Evolutionary conservation across 2,113 vertebrate species (phyloP), one percentile per base, ranked within the genome.

Genomic region (Globicephala melas): DNA sequence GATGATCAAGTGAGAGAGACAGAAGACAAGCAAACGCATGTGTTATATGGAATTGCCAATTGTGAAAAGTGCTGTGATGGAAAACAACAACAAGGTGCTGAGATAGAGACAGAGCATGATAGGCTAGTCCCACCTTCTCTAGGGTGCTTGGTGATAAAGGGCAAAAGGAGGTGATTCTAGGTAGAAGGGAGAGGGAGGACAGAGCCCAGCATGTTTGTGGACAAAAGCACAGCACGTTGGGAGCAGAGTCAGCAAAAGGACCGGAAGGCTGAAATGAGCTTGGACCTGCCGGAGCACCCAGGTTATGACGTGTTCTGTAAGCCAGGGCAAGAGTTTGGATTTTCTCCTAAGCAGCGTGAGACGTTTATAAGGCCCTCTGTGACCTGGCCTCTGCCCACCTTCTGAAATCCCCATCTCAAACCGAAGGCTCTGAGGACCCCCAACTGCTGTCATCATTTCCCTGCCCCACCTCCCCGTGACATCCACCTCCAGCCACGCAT

Each of bases 221-320:
- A 36, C 33, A 33, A 28, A 68, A 74, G 63, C 20, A 7, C 20
- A 80, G 63, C 15, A 6, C 8, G 20, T n/a, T 1, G 0, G 4
- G 47, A 60, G 21, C 50, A 62, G 77, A 13, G 18, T 1, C 20
- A 10, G 10, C 8, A 20, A 70, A 41, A 62, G 23, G 28, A 58
- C 10, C 0, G 21, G 36, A 4, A n/a, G 14, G 18, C 36, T 14
- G 10, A 47, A 26, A 10, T 1, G 38, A 38, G 9, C 50, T 10
- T 10, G 33, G 38, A 33, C 25, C 5, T 63, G 5, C 8, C 7
- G 53, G 47, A 62, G 41, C 5, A 1, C 20, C 10, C 0, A 1
- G 21, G 44, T 38, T 67, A 15, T 9, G 23, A 33, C 5, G 0
- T 8, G 20, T 12, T 15, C 76, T 9, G 4, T 8, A 6, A 15